Base-by-base conservation (phyloP, 2,797 vertebrate species). In the Mastacembelus armatus region DNA sequence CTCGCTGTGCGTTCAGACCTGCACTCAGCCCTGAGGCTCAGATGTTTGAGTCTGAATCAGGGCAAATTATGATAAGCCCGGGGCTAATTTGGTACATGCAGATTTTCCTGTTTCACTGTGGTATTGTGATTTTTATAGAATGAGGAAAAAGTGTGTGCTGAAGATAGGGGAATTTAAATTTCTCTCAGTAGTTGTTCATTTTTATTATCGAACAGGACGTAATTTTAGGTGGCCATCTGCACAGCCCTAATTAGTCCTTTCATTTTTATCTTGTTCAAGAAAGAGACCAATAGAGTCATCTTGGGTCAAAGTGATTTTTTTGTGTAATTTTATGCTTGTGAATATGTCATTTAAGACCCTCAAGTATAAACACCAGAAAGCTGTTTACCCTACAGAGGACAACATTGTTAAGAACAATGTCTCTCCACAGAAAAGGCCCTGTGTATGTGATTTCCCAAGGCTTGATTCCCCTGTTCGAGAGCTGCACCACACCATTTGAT, bases 141-240 rank as follows among this genome's bases (percentile, higher is more conserved):
- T n/a, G 22, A 22, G 48, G n/a, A 71, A 30, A 64, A 83, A 68
- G 50, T 56, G 51, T 21, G 35, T 16, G 62, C 26, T 22, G 49
- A 49, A 80, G 74, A 81, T 77, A 67, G 32, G 11, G 36, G 67
- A 71, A 78, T 85, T 86, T 84, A 42, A 88, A 84, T 78, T 68
- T 43, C 78, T 77, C 60, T 74, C 75, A 62, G 74, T 45, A 71
- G 75, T 42, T 77, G 66, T 70, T 82, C 45, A 66, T 79, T 82
- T 88, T 78, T 71, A 74, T 77, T 82, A 86, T 85, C 71, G 35
- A 72, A 22, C 58, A 57, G 64, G 69, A 81, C 57, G 76, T 84
- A 10, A 73, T 74, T 88, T 83, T 61, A 79, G 77, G 76, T 78
- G 76, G 68, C 72, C 81, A 85, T 86, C 78, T 82, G 82, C 49